Evolutionary conservation across 92 coral and sea anemone genomes (phyloP).

Genomic region (Meandrina meandrites): DNA sequence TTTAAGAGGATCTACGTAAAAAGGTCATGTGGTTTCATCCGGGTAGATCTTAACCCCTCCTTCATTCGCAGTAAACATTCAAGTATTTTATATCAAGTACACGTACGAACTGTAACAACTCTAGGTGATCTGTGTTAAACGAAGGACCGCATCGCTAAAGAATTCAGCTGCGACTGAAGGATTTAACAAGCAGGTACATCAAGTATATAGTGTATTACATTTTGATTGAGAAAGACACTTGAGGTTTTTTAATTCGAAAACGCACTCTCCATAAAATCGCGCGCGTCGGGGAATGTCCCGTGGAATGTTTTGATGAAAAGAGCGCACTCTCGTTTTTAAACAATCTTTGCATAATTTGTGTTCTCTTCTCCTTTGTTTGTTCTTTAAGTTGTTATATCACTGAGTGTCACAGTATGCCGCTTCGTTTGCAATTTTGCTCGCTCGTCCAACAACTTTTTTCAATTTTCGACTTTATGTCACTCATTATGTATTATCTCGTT

Average conservation of each 20-base stretch:
- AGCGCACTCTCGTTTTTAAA: background rate
- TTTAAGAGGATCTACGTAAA: conserved; percentile 41
- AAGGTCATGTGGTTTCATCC: conserved; percentile 34
- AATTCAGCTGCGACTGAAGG: background rate
- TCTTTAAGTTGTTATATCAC: background rate
- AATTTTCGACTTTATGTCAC: background rate
- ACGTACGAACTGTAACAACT: background rate
- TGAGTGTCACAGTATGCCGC: too few species aligned
- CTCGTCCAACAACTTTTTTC: background rate
- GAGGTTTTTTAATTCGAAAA: background rate
- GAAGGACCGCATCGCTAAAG: background rate
- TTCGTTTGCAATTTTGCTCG: background rate
- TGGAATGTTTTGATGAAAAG: background rate
- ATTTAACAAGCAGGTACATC: background rate
- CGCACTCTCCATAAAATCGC: background rate
- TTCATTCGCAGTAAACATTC: background rate
- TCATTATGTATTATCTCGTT: background rate
- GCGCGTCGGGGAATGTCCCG: background rate
- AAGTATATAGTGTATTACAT: conserved; percentile 9
- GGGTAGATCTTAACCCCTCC: conserved; percentile 20
- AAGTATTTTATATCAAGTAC: background rate
- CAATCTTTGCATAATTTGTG: background rate
- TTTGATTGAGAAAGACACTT: background rate
- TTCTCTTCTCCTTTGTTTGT: background rate
- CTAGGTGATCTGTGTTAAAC: background rate